Evolutionary conservation across 1,140 invertebrate species (phyloP).

Genomic region (Rhagoletis pomonella): DNA sequence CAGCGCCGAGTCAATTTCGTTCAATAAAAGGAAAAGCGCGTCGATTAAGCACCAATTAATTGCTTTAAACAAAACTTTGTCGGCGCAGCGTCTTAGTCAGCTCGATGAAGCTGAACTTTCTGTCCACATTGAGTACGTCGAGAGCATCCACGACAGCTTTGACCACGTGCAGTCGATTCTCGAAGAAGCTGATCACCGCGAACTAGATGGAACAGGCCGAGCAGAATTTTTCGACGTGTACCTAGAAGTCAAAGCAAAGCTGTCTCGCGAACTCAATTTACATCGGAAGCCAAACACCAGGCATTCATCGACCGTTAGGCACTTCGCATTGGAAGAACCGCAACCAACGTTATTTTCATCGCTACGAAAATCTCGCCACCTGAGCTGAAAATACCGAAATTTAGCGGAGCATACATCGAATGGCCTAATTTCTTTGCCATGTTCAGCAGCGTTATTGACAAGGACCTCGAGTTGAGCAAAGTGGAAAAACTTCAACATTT

Average conservation of each 20-base stretch:
- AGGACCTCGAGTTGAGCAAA: constrained; percentile 32
- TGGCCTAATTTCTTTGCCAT: constrained; percentile 50
- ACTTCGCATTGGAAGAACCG: background rate
- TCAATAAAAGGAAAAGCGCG: constrained; percentile 12
- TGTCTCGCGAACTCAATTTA: background rate
- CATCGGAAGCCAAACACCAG: background rate
- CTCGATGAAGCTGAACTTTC: constrained; percentile 2
- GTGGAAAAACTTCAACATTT: constrained; percentile 52
- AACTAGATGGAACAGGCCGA: background rate
- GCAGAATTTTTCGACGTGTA: constrained; percentile 7
- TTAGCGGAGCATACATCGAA: constrained; percentile 31
- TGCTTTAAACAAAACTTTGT: background rate
- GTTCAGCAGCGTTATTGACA: constrained; percentile 50
- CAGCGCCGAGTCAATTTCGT: background rate
- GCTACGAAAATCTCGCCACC: constrained; percentile 8
- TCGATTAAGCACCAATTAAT: background rate
- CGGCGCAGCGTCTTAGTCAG: background rate
- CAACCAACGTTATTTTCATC: background rate
- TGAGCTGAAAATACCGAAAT: constrained; percentile 43
- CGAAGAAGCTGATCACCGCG: constrained; percentile 8
- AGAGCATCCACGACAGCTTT: background rate
- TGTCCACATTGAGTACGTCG: background rate
- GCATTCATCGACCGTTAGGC: background rate
- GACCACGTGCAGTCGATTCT: background rate
- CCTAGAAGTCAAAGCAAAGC: constrained; percentile 24